phyloP scores from a whole-genome alignment of 2,888 invertebrate genomes.

The Papilio protenor region DNA sequence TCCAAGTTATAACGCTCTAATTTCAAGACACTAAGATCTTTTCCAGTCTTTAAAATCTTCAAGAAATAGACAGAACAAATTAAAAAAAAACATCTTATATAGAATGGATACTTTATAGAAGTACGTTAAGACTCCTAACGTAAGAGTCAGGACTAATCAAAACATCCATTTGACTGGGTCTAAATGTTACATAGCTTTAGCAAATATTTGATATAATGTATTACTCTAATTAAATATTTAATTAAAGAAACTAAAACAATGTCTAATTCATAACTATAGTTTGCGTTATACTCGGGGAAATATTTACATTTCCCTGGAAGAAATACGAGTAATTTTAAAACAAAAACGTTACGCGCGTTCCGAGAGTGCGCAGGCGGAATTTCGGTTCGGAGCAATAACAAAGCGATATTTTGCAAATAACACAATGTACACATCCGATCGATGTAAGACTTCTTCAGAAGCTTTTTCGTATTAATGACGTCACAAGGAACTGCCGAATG shows the following conservation, averaged over 20 bases:
- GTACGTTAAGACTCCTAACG: background rate
- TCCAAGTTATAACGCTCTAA: background rate
- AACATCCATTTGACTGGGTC: background rate
- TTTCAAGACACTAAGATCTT: background rate
- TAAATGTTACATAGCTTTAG: background rate
- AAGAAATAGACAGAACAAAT: background rate
- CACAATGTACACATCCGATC: constrained; percentile 25
- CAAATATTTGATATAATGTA: background rate
- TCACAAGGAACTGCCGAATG: background rate
- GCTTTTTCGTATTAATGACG: constrained; percentile 18
- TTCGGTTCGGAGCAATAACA: constrained; percentile 37
- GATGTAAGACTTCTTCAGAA: background rate
- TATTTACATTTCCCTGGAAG: constrained; percentile 33
- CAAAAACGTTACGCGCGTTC: constrained; percentile 12
- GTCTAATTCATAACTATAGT: background rate
- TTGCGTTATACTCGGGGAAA: constrained; percentile 28
- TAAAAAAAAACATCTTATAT: background rate
- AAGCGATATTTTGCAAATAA: constrained; percentile 35
- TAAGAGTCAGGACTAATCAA: background rate
- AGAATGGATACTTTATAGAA: background rate
- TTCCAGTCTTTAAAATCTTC: background rate
- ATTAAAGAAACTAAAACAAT: background rate
- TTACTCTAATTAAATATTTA: background rate
- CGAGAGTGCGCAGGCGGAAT: constrained; percentile 18
- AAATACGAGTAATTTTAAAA: constrained; percentile 33